A percentile compares a stretch with the other conserved stretches of the same genome.
phyloP scores from a whole-genome alignment of 2,888 invertebrate genomes.

The Drosophila tanythrix region DNA sequence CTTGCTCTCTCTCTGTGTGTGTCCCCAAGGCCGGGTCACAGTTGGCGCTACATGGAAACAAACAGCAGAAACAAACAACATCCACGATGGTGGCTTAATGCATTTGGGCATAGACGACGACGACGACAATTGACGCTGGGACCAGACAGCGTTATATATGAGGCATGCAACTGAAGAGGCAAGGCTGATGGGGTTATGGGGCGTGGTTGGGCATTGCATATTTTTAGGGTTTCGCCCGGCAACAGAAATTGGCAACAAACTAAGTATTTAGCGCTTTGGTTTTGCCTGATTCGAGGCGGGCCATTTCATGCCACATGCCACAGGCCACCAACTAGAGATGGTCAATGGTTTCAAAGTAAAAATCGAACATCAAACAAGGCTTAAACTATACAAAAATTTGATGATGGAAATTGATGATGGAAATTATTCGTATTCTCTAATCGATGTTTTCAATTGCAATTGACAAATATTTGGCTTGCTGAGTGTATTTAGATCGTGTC shows the following conservation, averaged over 20 bases:
- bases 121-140: conserved; percentile 37
- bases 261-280: conserved; percentile 65
- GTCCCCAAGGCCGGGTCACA: conserved; percentile 70
- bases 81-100: conserved; percentile 50
- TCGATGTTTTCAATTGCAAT: neutral
- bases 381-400: neutral
- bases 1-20: neutral
- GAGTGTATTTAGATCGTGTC: neutral
- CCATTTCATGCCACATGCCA: neutral
- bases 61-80: conserved; percentile 18
- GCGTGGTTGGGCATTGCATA: conserved; percentile 48
- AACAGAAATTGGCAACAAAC: conserved; percentile 54
- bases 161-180: conserved; percentile 3
- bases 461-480: neutral
- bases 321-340: conserved; percentile 3
- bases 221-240: conserved; percentile 71
- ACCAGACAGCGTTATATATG: conserved; percentile 35
- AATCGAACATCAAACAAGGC: neutral
- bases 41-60: conserved; percentile 72
- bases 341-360: neutral
- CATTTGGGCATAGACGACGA: conserved; percentile 38
- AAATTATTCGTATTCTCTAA: neutral
- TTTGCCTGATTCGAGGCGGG: conserved; percentile 23
- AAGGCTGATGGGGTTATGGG: neutral
- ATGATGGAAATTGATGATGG: neutral